Evolutionary conservation across 2,888 invertebrate species (phyloP).

Genomic region (Calameuta pallipes): DNA sequence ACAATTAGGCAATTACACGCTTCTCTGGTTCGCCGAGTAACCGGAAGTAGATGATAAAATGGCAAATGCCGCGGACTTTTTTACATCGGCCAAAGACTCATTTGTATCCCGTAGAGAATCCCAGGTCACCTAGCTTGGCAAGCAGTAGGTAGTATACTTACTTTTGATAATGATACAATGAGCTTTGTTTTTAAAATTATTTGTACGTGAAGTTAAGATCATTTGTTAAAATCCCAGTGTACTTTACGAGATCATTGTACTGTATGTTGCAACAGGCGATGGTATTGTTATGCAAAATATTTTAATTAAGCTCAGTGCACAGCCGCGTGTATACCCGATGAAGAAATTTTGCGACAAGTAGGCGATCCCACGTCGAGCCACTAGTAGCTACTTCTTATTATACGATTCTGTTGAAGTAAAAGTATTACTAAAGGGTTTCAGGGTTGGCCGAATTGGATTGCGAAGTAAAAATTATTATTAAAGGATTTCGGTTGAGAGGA

Average conservation of each 20-base stretch:
- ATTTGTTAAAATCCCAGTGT: slow-evolving; percentile 37
- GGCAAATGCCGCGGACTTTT: slow-evolving; percentile 2
- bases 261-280: slow-evolving; percentile 23
- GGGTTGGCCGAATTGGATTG: no score
- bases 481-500: background rate
- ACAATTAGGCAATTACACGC: background rate
- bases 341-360: no score
- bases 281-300: slow-evolving; percentile 49
- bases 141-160: no score
- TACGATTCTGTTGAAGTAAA: no score
- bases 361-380: no score
- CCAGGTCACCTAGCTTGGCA: background rate
- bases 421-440: no score
- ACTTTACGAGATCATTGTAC: slow-evolving; percentile 20
- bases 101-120: background rate
- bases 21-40: background rate
- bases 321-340: no score
- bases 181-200: no score
- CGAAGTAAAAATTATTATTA: no score
- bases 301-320: slow-evolving; percentile 40
- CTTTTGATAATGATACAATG: no score
- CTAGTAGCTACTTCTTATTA: no score
- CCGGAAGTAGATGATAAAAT: background rate
- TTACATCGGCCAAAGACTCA: background rate
- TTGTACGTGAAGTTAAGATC: slow-evolving; percentile 30